Evolutionary conservation across 2,888 invertebrate species (phyloP), one percentile per base, ranked within the genome.

Genomic region (Monochamus alternatus): DNA sequence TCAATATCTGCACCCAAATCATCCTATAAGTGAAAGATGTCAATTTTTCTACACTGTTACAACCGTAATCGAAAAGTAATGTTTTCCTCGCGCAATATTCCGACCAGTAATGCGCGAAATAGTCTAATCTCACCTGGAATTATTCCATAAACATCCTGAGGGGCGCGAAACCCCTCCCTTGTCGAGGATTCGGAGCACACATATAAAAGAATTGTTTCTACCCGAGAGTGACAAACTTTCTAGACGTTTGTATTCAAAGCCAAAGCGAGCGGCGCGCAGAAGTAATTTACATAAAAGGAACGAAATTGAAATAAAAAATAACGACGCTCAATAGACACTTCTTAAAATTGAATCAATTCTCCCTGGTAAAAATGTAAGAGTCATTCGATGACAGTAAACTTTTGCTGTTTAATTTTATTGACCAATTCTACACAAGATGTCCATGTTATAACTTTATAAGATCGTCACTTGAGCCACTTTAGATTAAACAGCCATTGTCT

Each of bases 401-500:
- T 65, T 58, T 31, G 73, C 77, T 78, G 77, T 77, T 73, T 38
- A 38, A 38, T 38, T 38, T 38, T 38, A 3, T 38, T 38, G 38
- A 38, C 38, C 38, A 38, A 38, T 3, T 38, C 3, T 38, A 38
- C 38, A 38, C 3, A 5, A 5, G 3, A 5, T 4, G 38, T 38
- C 38, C n/a, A n/a, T n/a, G n/a, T n/a, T n/a, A n/a, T n/a, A n/a
- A n/a, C n/a, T n/a, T n/a, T n/a, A n/a, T n/a, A n/a, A n/a, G n/a
- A n/a, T n/a, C n/a, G n/a, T n/a, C n/a, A n/a, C n/a, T n/a, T n/a
- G n/a, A n/a, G n/a, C n/a, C n/a, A n/a, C n/a, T n/a, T n/a, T n/a
- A n/a, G n/a, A n/a, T n/a, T n/a, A n/a, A n/a, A n/a, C n/a, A n/a
- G n/a, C n/a, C n/a, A n/a, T n/a, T n/a, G n/a, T n/a, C n/a, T n/a